These are phyloP conservation scores for Strix aluco DNA, from an alignment of 2,113 vertebrate genomes.

Conservation along the genomic window DNA sequence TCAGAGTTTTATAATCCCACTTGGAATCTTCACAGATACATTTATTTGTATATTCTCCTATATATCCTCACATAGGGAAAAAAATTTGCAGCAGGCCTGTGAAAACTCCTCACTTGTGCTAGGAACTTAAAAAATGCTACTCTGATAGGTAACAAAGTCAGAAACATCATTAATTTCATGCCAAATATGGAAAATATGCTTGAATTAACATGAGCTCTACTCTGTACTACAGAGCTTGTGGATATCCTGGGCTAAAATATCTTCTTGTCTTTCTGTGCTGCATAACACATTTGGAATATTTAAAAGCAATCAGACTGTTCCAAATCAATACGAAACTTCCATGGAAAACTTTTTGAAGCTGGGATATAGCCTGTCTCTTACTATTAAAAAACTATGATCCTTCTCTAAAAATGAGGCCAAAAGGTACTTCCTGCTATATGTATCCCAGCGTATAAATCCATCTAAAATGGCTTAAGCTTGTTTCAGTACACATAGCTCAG, in stretches of 20 bases:
- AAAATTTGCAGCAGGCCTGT: not conserved
- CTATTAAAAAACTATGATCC: not conserved
- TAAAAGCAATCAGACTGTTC: not conserved
- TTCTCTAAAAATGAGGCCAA: not conserved
- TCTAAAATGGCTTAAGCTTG: not conserved
- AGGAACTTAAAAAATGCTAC: not conserved
- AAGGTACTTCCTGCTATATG: not conserved
- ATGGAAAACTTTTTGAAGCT: not conserved
- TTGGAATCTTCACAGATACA: not conserved
- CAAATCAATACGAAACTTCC: not conserved
- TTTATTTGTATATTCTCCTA: not conserved
- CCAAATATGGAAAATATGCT: not conserved
- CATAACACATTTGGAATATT: not conserved
- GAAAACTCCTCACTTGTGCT: not conserved
- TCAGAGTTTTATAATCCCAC: not conserved
- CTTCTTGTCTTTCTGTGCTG: not conserved
- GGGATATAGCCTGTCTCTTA: not conserved
- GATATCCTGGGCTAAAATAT: not conserved
- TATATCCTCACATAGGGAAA: not conserved
- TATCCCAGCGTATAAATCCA: not conserved
- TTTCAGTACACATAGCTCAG: not conserved
- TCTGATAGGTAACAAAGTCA: not conserved
- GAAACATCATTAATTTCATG: not conserved
- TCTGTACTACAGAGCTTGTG: accelerated
- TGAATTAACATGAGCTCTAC: not conserved